Conservation (phyloP, 2,113 vertebrate species). For the Eleginops maclovinus region DNA sequence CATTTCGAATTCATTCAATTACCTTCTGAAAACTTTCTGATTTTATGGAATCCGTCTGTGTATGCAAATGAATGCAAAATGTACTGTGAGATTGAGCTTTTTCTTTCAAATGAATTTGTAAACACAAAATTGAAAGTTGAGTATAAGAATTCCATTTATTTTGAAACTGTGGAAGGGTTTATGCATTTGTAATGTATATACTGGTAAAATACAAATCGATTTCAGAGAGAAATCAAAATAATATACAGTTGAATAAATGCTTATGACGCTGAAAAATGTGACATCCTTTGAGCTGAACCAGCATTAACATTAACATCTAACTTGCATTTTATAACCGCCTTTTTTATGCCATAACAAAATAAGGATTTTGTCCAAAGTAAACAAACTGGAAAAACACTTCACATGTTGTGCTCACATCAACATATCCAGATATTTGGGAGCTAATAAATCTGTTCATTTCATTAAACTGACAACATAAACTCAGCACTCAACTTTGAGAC, state of each 20-base stretch:
- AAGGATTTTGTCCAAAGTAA: constrained; percentile 17
- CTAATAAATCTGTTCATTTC: constrained; percentile 32
- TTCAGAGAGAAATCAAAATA: background rate
- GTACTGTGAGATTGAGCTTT: background rate
- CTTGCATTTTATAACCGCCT: background rate
- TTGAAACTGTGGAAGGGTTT: background rate
- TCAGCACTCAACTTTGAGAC: background rate
- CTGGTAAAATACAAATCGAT: background rate
- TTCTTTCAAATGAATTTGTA: background rate
- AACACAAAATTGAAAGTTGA: background rate
- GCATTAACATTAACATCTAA: background rate
- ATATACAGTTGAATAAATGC: background rate
- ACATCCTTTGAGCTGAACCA: constrained; percentile 1
- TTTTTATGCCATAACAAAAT: background rate
- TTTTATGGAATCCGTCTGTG: background rate
- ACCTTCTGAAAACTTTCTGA: constrained; percentile 10
- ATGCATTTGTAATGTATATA: constrained; percentile 12
- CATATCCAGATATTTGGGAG: constrained; percentile 16
- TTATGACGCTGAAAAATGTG: background rate
- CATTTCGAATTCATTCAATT: constrained; percentile 5
- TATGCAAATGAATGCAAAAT: background rate
- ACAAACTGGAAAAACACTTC: constrained; percentile 17
- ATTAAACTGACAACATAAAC: constrained; percentile 29
- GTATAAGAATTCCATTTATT: constrained; percentile 7
- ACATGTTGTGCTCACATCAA: constrained; percentile 25